Base-by-base conservation (phyloP, 2,113 vertebrate species). In the Scatophagus argus region DNA sequence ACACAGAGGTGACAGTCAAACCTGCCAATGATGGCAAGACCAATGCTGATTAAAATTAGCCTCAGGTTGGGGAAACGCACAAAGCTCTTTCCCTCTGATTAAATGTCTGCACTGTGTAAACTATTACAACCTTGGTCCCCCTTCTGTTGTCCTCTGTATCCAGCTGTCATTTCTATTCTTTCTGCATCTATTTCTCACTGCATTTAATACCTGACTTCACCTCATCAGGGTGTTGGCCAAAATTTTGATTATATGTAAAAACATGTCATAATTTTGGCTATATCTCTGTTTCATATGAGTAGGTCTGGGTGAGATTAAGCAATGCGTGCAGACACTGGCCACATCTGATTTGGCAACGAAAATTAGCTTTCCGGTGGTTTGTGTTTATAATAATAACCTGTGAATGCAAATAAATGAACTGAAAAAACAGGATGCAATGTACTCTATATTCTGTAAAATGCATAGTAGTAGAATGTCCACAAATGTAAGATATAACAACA, bases 11-110 rank as follows among this genome's bases (percentile, higher is more conserved):
- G 96, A 95, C 95, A 95, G 96, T 89, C 62, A 92, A 87, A 89
- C 82, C 86, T 60, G 52, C 77, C 85, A 76, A 87, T 89, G 94
- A 95, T 94, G 95, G 96, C 95, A 95, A 94, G 79, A 52, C 94
- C 83, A 19, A 74, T 83, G 88, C 93, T 96, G 96, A 97, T 97
- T 96, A 96, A 95, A 97, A 97, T 97, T 91, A 96, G 95, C 93
- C 89, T 56, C 69, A 81, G 93, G 91, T 93, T 89, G 84, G 81
- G 79, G 85, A 89, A 90, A 90, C 79, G 77, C 76, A 81, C 87
- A 56, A 19, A 72, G 29, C 86, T 81, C 77, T 61, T 81, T 74
- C 58, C 52, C 43, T 46, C 64, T 94, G 90, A 94, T 94, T 93
- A 93, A 87, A 87, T 70, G 83, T 92, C 84, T 86, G 89, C 82